Evolutionary conservation across 2,113 vertebrate species (phyloP).

Genomic region (Bos javanicus): DNA sequence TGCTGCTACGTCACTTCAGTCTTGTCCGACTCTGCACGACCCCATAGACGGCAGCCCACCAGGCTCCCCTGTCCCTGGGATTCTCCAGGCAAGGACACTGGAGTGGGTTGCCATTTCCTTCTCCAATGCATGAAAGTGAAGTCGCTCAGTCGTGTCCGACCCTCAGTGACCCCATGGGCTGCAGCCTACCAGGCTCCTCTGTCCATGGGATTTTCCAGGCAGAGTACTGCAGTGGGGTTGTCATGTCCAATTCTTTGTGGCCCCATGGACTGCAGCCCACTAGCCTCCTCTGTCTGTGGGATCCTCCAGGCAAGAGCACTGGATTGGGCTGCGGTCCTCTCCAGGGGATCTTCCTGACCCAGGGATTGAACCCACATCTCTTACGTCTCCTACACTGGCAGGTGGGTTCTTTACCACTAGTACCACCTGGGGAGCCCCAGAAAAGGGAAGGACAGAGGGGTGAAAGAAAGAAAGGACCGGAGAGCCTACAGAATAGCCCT

Average conservation of each 20-base stretch:
- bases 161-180: no score
- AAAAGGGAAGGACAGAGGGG: background rate
- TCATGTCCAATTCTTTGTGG: no score
- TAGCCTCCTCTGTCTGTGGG: background rate
- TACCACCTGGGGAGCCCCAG: background rate
- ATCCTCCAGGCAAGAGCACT: background rate
- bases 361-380: background rate
- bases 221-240: no score
- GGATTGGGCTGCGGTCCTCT: background rate
- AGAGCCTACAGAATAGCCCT: background rate
- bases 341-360: background rate
- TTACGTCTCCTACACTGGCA: background rate
- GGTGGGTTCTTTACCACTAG: background rate
- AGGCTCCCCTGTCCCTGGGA: no score
- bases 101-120: no score
- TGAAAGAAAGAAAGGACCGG: background rate
- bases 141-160: no score
- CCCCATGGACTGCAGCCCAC: rapidly evolving
- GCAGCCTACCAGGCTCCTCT: no score
- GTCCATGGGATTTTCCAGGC: no score
- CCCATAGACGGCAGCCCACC: no score
- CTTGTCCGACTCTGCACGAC: background rate
- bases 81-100: no score
- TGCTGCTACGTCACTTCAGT: background rate
- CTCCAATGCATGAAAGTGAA: no score